Base-by-base conservation (phyloP, 2,888 invertebrate species). In the Epirrhoe tristata region DNA sequence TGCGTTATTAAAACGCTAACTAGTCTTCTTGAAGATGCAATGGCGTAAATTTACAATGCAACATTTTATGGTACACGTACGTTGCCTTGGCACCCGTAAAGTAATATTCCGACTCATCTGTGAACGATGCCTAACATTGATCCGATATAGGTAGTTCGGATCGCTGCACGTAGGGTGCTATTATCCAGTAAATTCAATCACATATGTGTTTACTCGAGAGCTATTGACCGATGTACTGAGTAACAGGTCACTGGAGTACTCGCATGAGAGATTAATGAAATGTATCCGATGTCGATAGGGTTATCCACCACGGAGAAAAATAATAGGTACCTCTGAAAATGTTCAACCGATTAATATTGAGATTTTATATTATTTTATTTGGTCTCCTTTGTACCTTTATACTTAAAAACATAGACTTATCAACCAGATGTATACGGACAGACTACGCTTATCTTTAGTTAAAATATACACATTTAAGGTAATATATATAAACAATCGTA, bases 181-280 rank as follows among this genome's bases (percentile, higher is more conserved):
- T 43, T 43, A 39, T 24, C 36, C 36, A 43, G 39, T 43, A 24
- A 16, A 58, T 32, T 50, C 14, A 50, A 58, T 50, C 48, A 58
- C 58, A 58, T 5, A 50, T 58, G 50, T 50, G 50, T 56, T 48
- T 48, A 24, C 31, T 51, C 16, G 12, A 31, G 52, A 53, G 12
- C 43, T 60, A 53, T 48, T 54, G 48, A 55, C 34, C n/a, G 17
- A 48, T 17, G 55, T 54, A 61, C 17, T 54, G 55, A 34, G 43
- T 53, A 53, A 60, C 53, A 31, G 31, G 31, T 46, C 10, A 59
- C 51, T 12, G 50, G 17, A 16, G 53, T 60, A 64, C 61, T 62
- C 58, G 50, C 34, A 31, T 50, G 51, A 48, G 52, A 59, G 52
- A 63, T 63, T 63, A 67, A 68, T 63, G 61, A 65, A 64, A 59